Base-by-base conservation (phyloP, 2,797 vertebrate genomes). In the Taeniopygia guttata region DNA sequence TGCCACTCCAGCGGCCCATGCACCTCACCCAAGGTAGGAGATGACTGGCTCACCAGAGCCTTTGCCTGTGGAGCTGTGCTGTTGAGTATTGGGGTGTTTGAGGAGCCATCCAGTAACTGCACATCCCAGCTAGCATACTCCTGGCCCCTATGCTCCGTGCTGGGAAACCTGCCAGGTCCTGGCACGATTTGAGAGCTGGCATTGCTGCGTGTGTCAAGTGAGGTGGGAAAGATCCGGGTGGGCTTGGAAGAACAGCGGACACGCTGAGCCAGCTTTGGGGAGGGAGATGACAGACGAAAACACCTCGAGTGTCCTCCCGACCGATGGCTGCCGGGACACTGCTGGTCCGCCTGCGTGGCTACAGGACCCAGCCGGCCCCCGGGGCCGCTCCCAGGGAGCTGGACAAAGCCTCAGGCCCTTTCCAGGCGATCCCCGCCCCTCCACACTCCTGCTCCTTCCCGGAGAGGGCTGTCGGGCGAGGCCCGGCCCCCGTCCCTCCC, bases 1-100 rank as follows among this genome's bases (percentile, higher is more conserved):
- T 99, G 72, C 96, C 86, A 2, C 91, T 99, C 62, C 97, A 91
- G 25, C 97, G 97, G 87, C 98, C 99, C 29, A 97, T 96, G 1
- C 98, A 98, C 51, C 98, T 99, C 87, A 98, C 98, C 42, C 99
- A 99, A 98, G 99, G 99, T 99, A 88, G 26, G 90, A 43, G 30
- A 1, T 1, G 27, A 5, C 27, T 3, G 10, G 9, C 7, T 43
- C 63, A 12, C 38, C 1, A 0, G 27, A 22, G 76, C 48, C 7
- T 23, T 23, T 18, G 11, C 18, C 2, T 5, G 6, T 6, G 10
- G 30, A 48, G 19, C 7, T 23, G 36, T 32, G 40, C 86, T 2
- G 0, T n/a, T 6, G 22, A 45, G 19, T 42, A 5, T 8, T 1
- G 18, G 34, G 55, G 40, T 14, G 48, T 49, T 54, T 32, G 52